These are phyloP conservation scores for Chrysina gloriosa DNA, from an alignment of 2,888 invertebrate genomes.

Conservation along the genomic window DNA sequence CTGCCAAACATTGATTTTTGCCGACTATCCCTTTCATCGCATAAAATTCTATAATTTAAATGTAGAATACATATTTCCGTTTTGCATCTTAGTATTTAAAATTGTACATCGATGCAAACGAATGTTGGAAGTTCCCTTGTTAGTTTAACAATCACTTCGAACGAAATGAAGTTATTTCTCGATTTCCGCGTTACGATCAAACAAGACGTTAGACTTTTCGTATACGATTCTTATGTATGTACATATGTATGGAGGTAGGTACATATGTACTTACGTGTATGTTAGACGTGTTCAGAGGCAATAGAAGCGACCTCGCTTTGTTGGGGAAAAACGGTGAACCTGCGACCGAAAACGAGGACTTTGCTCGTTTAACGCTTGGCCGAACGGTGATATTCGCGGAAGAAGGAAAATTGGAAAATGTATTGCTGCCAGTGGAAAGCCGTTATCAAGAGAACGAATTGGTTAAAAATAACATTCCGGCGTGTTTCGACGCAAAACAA, in stretches of 20 bases:
- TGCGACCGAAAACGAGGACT: constrained; percentile 8
- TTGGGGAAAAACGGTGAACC: background rate
- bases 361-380: constrained; percentile 22
- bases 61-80: too few relatives aligned
- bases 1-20: too few relatives aligned
- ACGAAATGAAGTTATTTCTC: background rate
- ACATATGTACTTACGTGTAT: too few relatives aligned
- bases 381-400: constrained; percentile 2
- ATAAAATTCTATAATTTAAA: too few relatives aligned
- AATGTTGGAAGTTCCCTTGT: too few relatives aligned
- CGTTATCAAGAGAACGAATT: background rate
- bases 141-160: background rate
- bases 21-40: too few relatives aligned
- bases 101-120: too few relatives aligned
- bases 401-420: constrained; percentile 25
- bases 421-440: background rate
- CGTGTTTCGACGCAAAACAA: constrained; percentile 1
- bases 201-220: constrained; percentile 3
- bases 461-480: constrained; percentile 10
- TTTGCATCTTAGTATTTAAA: too few relatives aligned
- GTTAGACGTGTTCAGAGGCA: background rate
- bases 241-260: too few relatives aligned
- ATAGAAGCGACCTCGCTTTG: background rate
- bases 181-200: background rate
- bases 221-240: background rate